phyloP scores from a whole-genome alignment of 2,888 invertebrate genomes.

The Proisotoma minuta region DNA sequence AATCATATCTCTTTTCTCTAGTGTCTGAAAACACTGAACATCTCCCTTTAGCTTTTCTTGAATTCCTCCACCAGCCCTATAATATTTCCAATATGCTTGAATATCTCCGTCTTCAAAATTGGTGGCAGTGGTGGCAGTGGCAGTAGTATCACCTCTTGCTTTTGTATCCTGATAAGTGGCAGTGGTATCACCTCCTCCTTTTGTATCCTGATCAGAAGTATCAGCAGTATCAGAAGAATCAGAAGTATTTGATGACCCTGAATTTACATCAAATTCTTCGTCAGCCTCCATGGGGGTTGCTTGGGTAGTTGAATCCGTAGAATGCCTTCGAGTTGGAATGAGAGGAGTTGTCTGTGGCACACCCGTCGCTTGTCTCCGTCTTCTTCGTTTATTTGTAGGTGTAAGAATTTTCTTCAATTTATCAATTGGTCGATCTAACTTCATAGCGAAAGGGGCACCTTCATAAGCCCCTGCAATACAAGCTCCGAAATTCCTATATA shows the following conservation, averaged over 20 bases:
- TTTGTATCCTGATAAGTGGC: background rate
- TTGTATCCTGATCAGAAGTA: background rate
- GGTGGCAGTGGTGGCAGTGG: background rate
- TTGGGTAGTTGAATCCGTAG: background rate
- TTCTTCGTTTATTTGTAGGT: background rate
- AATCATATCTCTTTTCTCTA: constrained; percentile 14
- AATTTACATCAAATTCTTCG: too few relatives aligned
- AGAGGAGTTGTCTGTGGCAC: background rate
- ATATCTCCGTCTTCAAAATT: background rate
- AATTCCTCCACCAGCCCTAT: constrained; percentile 28
- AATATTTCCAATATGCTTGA: constrained; percentile 20
- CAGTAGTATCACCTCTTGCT: background rate
- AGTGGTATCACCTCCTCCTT: background rate
- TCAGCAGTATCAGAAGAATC: background rate
- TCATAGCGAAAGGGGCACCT: constrained; percentile 35
- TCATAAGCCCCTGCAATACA: constrained; percentile 34
- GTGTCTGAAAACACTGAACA: constrained; percentile 29
- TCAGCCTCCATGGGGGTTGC: background rate
- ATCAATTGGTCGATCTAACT: constrained; percentile 37
- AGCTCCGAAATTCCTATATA: constrained; percentile 36
- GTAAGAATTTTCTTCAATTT: background rate
- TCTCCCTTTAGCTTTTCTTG: constrained; percentile 15
- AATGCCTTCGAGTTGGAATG: background rate
- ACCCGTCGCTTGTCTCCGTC: background rate
- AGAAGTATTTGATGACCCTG: too few relatives aligned